A percentile compares a stretch with the other conserved stretches of the same genome.
Evolutionary conservation across 2,113 vertebrate genomes (phyloP).

Genomic region (Percina caprodes): DNA sequence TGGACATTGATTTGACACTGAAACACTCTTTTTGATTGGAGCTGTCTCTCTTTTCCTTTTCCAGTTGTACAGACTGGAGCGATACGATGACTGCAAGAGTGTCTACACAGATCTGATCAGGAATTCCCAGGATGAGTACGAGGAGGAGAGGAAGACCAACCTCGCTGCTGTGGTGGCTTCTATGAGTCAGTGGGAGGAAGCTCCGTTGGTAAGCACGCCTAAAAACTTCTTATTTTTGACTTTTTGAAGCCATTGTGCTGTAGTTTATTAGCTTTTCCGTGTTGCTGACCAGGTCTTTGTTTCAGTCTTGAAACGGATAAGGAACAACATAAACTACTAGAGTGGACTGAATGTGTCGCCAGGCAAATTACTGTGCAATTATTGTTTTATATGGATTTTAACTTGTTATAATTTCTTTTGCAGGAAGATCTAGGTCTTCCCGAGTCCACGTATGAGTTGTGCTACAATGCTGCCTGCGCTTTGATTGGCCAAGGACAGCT

Average conservation of each 20-base stretch:
- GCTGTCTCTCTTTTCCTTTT: background rate
- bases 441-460: conserved; percentile 94
- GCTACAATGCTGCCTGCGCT: conserved; percentile 94
- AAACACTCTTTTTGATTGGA: background rate
- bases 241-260: background rate
- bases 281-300: background rate
- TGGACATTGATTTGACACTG: background rate
- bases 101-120: conserved; percentile 96
- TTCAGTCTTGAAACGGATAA: background rate
- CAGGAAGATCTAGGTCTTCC: conserved; percentile 94
- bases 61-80: conserved; percentile 95
- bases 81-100: conserved; percentile 91
- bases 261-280: background rate
- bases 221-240: background rate
- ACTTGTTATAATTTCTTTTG: background rate
- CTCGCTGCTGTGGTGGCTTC: conserved; percentile 95
- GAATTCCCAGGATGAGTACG: conserved; percentile 98
- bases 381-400: background rate
- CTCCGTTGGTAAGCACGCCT: conserved; percentile 84
- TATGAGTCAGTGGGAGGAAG: conserved; percentile 93
- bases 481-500: conserved; percentile 93
- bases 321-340: background rate
- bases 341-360: background rate
- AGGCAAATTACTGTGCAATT: background rate
- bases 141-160: conserved; percentile 98